A percentile compares a stretch with the other conserved stretches of the same genome.
These are phyloP conservation scores for Gymnocheta viridis DNA, from an alignment of 2,888 invertebrate species.

Conservation along the genomic window DNA sequence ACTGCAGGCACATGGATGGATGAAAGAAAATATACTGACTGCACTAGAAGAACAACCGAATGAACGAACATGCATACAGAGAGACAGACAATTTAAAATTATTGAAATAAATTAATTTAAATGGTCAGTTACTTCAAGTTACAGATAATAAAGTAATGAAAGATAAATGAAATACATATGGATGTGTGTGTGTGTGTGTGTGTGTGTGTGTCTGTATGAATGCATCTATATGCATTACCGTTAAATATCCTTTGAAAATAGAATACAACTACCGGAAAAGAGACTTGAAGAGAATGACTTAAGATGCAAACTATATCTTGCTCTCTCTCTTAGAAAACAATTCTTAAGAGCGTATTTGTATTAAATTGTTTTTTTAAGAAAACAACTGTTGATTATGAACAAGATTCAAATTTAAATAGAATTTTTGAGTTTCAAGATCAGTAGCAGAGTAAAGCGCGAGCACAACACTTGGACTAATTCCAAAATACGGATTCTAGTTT, in stretches of 20 bases:
- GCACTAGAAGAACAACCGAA: not conserved
- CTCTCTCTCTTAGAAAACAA: not conserved
- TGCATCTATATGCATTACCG: not conserved
- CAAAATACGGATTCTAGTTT: constrained; percentile 22
- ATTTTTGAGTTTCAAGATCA: constrained; percentile 66
- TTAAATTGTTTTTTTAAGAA: constrained; percentile 6
- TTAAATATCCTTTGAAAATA: constrained; percentile 16
- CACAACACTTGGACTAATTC: constrained; percentile 52
- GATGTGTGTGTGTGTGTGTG: not conserved
- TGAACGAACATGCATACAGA: not conserved
- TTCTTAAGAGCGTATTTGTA: constrained; percentile 1
- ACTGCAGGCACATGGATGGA: constrained; percentile 10
- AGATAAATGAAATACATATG: not conserved
- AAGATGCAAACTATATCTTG: not conserved
- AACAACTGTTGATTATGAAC: constrained; percentile 35
- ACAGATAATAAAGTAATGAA: constrained; percentile 12
- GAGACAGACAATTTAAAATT: constrained; percentile 6
- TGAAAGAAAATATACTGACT: not conserved
- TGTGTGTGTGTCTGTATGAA: not conserved
- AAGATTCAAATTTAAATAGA: constrained; percentile 48
- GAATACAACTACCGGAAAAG: not conserved
- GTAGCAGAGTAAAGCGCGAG: constrained; percentile 67
- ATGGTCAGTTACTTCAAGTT: constrained; percentile 60
- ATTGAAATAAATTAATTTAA: constrained; percentile 64
- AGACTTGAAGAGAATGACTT: not conserved